Evolutionary conservation across 2,113 vertebrate genomes (phyloP), one percentile per base, ranked within the genome.

Genomic region (Dissostichus mawsoni): DNA sequence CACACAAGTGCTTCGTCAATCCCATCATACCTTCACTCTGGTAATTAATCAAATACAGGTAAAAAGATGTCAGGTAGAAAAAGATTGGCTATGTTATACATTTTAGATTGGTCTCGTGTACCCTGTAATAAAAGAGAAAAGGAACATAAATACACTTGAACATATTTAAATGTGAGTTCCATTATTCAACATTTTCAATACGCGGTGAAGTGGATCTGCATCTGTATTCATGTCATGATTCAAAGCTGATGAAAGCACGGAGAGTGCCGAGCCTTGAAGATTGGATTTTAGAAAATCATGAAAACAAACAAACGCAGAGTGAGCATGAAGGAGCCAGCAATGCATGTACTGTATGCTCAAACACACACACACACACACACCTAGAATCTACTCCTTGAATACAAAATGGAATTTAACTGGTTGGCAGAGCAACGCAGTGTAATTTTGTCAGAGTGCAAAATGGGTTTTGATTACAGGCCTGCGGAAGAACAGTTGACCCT

Each of bases 401-500:
- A 44, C 25, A 62, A 66, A 87, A 74, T 10, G 76, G 58, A 53
- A 62, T 69, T 66, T 63, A 62, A 66, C 36, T 77, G 69, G 66
- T 74, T 71, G 78, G 65, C 74, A 81, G 72, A 65, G 70, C 57
- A 56, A 50, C 29, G 2, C 12, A 3, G 65, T 80, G 63, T 86
- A 64, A 90, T 89, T 91, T 89, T 81, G 81, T 70, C 56, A 63
- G 73, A 76, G 64, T 78, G 9, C 56, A 81, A 90, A 87, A 83
- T 81, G 65, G 80, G 51, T 78, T 89, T 76, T 85, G 87, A 89
- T 90, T 87, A 71, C 64, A 87, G 83, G 83, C 70, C 70, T 57
- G 52, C n/a, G 36, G 74, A 87, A 89, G 69, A 89, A 70, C 17
- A 64, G 81, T 58, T 88, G 83, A 91, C 85, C 90, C 82, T 84